Conservation (phyloP, 2,888 invertebrate genomes). For the Apeira syringaria region DNA sequence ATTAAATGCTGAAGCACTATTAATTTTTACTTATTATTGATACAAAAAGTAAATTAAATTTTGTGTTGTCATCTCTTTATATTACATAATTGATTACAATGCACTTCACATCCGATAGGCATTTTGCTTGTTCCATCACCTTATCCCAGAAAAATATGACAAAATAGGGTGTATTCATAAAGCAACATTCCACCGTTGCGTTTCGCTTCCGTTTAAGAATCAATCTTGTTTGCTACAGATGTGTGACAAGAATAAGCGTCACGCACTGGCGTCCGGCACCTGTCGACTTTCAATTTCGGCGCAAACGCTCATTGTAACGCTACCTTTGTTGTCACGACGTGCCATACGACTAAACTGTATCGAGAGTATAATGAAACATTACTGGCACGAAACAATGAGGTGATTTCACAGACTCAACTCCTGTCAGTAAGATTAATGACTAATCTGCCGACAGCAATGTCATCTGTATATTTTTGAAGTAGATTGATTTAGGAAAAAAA, state of each 20-base stretch:
- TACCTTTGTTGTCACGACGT: conserved; percentile 46
- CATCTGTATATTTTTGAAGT: conserved; percentile 3
- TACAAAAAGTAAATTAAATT: too few relatives aligned
- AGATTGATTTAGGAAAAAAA: conserved; percentile 2
- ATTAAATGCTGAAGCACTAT: too few relatives aligned
- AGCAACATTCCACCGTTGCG: not conserved
- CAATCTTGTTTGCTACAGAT: conserved; percentile 12
- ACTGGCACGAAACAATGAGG: conserved; percentile 18
- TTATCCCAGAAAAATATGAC: too few relatives aligned
- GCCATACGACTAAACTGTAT: conserved; percentile 9
- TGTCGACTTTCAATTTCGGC: conserved; percentile 61
- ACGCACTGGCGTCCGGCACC: conserved; percentile 47
- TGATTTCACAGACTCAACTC: conserved; percentile 14
- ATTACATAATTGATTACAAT: too few relatives aligned
- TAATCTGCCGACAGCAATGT: conserved; percentile 13
- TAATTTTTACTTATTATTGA: too few relatives aligned
- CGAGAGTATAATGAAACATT: conserved; percentile 12
- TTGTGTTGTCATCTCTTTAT: too few relatives aligned
- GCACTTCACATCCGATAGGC: too few relatives aligned
- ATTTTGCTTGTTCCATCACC: too few relatives aligned
- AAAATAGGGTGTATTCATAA: not conserved
- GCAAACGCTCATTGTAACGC: conserved; percentile 46
- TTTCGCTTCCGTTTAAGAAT: conserved; percentile 12
- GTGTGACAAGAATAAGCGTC: conserved; percentile 26
- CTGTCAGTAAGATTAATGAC: conserved; percentile 12